Evolutionary conservation across 2,888 invertebrate genomes (phyloP).

Genomic region (Xanthia icteritia): DNA sequence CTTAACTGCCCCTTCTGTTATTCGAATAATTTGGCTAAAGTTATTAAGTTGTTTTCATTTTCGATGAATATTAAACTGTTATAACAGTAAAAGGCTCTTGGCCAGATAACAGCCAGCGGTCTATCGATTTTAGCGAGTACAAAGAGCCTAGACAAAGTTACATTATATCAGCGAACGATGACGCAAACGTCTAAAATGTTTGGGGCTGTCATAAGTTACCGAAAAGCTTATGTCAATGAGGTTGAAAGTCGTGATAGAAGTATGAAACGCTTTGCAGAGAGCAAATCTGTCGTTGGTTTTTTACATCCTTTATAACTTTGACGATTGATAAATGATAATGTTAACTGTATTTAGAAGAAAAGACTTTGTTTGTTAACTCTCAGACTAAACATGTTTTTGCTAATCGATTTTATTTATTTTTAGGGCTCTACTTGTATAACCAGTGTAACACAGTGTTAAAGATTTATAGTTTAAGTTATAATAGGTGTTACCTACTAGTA

Average conservation of each 20-base stretch:
- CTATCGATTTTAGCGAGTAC: background rate
- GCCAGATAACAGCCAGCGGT: background rate
- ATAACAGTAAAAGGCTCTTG: background rate
- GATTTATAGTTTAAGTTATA: no score
- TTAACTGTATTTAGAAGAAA: no score
- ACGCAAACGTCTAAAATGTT: background rate
- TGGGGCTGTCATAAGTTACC: background rate
- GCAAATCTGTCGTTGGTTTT: background rate
- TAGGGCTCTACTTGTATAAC: no score
- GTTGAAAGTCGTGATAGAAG: background rate
- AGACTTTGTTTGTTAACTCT: no score
- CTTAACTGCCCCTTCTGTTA: slow-evolving; percentile 1
- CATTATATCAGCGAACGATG: background rate
- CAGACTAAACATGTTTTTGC: no score
- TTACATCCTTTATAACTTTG: background rate
- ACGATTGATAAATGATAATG: no score
- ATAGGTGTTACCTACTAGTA: no score
- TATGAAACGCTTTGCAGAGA: background rate
- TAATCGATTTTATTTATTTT: no score
- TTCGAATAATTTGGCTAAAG: slow-evolving; percentile 25
- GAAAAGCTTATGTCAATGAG: background rate
- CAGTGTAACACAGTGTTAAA: no score
- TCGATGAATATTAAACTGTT: background rate
- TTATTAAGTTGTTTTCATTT: slow-evolving; percentile 26
- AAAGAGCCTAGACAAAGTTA: background rate